Evolutionary conservation across 2,113 vertebrate genomes (phyloP).

Genomic region (Oryzias curvinotus): DNA sequence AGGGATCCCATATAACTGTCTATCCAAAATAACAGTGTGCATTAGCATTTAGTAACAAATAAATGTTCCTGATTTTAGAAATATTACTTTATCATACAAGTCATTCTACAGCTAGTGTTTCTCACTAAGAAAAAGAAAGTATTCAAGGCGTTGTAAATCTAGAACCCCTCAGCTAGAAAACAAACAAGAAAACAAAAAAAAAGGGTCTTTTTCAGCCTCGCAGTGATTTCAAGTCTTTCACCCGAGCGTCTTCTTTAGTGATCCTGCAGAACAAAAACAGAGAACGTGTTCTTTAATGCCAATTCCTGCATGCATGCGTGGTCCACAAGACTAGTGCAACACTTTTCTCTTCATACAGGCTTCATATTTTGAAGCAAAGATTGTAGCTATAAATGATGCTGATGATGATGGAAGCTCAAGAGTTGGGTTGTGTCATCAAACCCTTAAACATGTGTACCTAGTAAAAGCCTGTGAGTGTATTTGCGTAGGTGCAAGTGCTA

Average conservation of each 20-base stretch:
- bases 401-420: too few species aligned
- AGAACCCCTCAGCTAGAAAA: conserved; percentile 87
- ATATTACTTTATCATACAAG: conserved; percentile 87
- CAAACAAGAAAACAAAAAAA: conserved; percentile 80
- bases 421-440: too few species aligned
- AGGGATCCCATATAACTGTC: conserved; percentile 79
- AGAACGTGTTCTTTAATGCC: background rate
- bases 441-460: too few species aligned
- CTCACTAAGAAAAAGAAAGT: conserved; percentile 90
- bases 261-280: conserved; percentile 77
- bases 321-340: background rate
- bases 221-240: conserved; percentile 82
- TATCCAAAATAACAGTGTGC: conserved; percentile 85
- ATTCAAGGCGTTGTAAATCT: conserved; percentile 97
- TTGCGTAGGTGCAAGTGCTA: too few species aligned
- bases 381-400: too few species aligned
- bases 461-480: too few species aligned
- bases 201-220: conserved; percentile 81
- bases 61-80: conserved; percentile 89
- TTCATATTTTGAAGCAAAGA: too few species aligned
- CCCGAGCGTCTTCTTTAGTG: conserved; percentile 84
- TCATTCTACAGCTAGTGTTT: conserved; percentile 99
- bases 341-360: too few species aligned
- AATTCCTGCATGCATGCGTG: background rate
- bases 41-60: conserved; percentile 89